Conservation (phyloP, 2,888 invertebrate species). For the Andrena praecox region DNA sequence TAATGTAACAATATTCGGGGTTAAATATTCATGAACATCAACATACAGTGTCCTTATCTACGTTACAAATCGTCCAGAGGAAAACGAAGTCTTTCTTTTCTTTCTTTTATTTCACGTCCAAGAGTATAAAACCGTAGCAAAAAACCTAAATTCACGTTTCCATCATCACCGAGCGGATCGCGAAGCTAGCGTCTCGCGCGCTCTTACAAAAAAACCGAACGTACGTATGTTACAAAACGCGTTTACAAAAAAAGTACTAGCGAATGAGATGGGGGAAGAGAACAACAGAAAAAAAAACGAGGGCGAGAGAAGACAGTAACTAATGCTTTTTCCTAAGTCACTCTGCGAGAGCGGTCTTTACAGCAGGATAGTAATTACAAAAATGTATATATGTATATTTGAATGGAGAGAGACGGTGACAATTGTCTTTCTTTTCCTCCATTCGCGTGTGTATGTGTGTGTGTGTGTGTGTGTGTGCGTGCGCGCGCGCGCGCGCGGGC, state of each 20-base stretch:
- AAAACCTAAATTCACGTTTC: constrained; percentile 61
- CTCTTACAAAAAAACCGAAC: constrained; percentile 49
- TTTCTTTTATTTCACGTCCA: constrained; percentile 49
- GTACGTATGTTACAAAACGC: constrained; percentile 57
- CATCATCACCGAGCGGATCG: constrained; percentile 36
- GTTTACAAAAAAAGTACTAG: constrained; percentile 59
- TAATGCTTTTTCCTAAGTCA: constrained; percentile 66
- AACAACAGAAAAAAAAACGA: constrained; percentile 6
- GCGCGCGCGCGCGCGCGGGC: too few relatives aligned
- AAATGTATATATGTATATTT: constrained; percentile 7
- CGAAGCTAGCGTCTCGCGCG: constrained; percentile 46
- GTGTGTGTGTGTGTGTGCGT: not conserved
- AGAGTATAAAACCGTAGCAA: constrained; percentile 73
- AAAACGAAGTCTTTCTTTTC: constrained; percentile 66
- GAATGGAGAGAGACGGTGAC: constrained; percentile 23
- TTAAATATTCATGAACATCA: constrained; percentile 72
- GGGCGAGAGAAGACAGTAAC: constrained; percentile 40
- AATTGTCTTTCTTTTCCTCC: constrained; percentile 11
- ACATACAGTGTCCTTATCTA: constrained; percentile 73
- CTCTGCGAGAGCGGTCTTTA: constrained; percentile 62
- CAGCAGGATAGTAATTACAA: constrained; percentile 29
- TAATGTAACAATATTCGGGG: constrained; percentile 70
- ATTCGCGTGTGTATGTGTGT: not conserved
- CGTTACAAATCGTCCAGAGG: constrained; percentile 70
- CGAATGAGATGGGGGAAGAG: not conserved